phyloP scores from a whole-genome alignment of 1,140 invertebrate genomes.

The Cherax destructor region DNA sequence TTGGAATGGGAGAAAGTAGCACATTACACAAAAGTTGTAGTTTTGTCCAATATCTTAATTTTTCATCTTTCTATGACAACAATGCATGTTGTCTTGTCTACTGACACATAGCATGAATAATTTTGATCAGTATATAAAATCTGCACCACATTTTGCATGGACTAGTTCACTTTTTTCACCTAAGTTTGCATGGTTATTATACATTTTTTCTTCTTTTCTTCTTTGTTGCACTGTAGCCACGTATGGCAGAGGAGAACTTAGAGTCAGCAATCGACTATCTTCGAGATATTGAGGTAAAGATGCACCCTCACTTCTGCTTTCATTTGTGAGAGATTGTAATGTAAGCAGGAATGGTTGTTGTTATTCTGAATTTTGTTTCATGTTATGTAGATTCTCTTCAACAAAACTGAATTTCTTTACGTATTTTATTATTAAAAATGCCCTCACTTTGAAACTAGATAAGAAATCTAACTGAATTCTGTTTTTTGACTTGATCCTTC shows the following conservation, averaged over 20 bases:
- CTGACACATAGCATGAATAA: conserved; percentile 66
- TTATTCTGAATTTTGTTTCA: not conserved
- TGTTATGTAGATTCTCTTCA: too few relatives aligned
- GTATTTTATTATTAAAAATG: too few relatives aligned
- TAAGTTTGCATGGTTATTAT: conserved; percentile 76
- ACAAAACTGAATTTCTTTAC: too few relatives aligned
- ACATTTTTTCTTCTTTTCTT: conserved; percentile 74
- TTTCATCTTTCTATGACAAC: conserved; percentile 55
- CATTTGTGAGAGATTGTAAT: conserved; percentile 43
- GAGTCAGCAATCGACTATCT: conserved; percentile 87
- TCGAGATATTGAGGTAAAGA: conserved; percentile 82
- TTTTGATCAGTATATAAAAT: conserved; percentile 40
- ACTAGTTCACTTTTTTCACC: conserved; percentile 58
- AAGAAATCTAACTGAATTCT: too few relatives aligned
- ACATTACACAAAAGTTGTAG: conserved; percentile 38
- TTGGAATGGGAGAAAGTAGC: conserved; percentile 51
- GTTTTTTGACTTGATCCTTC: too few relatives aligned
- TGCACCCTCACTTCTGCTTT: conserved; percentile 64
- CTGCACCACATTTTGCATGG: conserved; percentile 66
- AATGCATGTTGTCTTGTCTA: conserved; percentile 67
- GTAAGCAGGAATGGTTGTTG: conserved; percentile 34
- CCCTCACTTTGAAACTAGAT: too few relatives aligned
- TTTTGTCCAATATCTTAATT: conserved; percentile 39
- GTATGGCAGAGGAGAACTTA: conserved; percentile 71
- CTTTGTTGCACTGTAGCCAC: conserved; percentile 71